These are phyloP conservation scores for Porites evermanni DNA, from an alignment of 92 coral and sea anemone genomes.

Conservation along the genomic window DNA sequence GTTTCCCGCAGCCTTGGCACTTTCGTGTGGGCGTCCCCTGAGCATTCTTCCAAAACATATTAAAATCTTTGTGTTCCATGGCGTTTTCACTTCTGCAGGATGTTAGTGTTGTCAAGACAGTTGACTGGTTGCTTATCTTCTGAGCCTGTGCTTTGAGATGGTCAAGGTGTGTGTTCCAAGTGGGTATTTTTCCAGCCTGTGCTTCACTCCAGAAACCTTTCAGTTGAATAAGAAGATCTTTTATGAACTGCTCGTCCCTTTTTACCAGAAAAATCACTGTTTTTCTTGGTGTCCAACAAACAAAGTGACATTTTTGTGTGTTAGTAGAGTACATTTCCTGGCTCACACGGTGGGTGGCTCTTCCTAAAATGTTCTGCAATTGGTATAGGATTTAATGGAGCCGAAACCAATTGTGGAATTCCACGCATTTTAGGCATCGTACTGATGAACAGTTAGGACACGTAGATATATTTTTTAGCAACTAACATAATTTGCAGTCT, in stretches of 20 bases:
- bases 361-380: too few relatives aligned
- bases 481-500: too few relatives aligned
- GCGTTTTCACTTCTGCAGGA: too few relatives aligned
- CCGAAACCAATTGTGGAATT: too few relatives aligned
- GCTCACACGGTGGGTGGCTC: too few relatives aligned
- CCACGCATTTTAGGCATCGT: too few relatives aligned
- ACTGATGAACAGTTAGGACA: too few relatives aligned
- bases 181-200: not conserved
- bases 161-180: too few relatives aligned
- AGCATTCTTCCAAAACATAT: not conserved
- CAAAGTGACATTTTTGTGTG: conserved; percentile 34
- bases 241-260: conserved; percentile 29
- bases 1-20: not conserved
- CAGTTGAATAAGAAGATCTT: conserved; percentile 15
- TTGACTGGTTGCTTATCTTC: conserved; percentile 3
- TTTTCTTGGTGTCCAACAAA: conserved; percentile 42
- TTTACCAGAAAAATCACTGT: conserved; percentile 14
- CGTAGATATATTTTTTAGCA: too few relatives aligned
- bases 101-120: too few relatives aligned
- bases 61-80: not conserved
- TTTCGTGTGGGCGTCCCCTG: not conserved
- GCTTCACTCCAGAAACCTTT: conserved; percentile 36
- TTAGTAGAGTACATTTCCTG: conserved; percentile 35
- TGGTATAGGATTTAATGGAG: too few relatives aligned
- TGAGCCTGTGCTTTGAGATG: not conserved